Evolutionary conservation across 2,888 invertebrate species (phyloP).

Genomic region (Diadegma fenestrale): DNA sequence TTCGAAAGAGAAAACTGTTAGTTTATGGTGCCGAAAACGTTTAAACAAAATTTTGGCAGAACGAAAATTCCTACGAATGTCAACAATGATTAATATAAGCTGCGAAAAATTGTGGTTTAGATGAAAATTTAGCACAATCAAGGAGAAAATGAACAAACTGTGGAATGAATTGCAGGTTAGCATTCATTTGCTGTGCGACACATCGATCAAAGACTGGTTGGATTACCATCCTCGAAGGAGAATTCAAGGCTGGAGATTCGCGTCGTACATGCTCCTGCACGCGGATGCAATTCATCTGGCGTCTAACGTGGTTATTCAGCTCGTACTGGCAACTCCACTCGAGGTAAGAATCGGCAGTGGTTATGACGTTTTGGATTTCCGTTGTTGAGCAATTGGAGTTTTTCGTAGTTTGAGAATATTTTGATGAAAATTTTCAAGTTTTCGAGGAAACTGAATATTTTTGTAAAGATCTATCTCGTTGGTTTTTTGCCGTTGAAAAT

Average conservation of each 20-base stretch:
- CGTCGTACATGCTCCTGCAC: constrained; percentile 93
- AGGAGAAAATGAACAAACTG: neutral
- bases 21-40: too few species aligned
- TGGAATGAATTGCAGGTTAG: constrained; percentile 77
- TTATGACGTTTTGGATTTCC: neutral
- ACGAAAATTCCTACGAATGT: neutral
- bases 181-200: constrained; percentile 82
- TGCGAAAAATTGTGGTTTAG: neutral
- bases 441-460: neutral
- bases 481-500: neutral
- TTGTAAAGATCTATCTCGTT: too few species aligned
- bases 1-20: too few species aligned
- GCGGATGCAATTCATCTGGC: constrained; percentile 91
- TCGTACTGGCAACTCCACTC: constrained; percentile 83
- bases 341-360: constrained; percentile 78
- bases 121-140: neutral
- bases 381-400: neutral
- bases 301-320: constrained; percentile 91
- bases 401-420: neutral
- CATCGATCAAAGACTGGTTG: constrained; percentile 83
- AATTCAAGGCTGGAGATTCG: constrained; percentile 91
- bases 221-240: constrained; percentile 89
- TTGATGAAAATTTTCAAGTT: neutral
- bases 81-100: neutral
- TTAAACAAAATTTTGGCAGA: too few species aligned